Base-by-base conservation (phyloP, 2,888 invertebrate genomes). In the Eilema depressum region DNA sequence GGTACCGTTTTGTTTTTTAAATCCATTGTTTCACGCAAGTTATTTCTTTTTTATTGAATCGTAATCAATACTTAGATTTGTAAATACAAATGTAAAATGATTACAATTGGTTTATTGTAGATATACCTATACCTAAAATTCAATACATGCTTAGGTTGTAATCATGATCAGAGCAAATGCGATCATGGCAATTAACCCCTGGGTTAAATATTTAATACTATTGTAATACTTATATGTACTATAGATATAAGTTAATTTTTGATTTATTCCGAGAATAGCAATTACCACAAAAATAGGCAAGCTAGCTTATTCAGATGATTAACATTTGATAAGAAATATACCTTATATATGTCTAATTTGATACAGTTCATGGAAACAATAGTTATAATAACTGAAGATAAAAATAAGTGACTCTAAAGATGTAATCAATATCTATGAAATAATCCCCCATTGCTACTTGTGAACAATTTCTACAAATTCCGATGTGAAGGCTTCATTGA, bases 231-330 rank as follows among this genome's bases (percentile, higher is more conserved):
- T 53, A 53, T 53, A n/a, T 53, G 53, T n/a, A 53, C 47, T 47
- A 7, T n/a, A 63, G 8, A 37, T 30, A 63, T 66, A 68, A 73
- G 62, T 75, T 64, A 65, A 56, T 60, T 70, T 70, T 69, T 79
- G 60, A 37, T 70, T 69, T 61, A 59, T 63, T 64, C 66, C 59
- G 60, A 70, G 5, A 47, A 47, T 63, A 61, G 69, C 57, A 60
- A 72, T 28, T 59, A 67, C 59, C 37, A 61, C 71, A 71, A 67
- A 17, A 66, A 63, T 78, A 81, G 74, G 47, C 79, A 78, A 76
- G 83, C 78, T 82, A 81, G 81, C 76, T 78, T 79, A 37, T 41
- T 33, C 14, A 5, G 14, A 26, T 37, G 8, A 20, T 23, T 33
- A n/a, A 57, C 28, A 66, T 57, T 66, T 65, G n/a, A 30, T 25